Base-by-base conservation (phyloP, 1,140 invertebrate genomes). In the Drosophila seguyi region DNA sequence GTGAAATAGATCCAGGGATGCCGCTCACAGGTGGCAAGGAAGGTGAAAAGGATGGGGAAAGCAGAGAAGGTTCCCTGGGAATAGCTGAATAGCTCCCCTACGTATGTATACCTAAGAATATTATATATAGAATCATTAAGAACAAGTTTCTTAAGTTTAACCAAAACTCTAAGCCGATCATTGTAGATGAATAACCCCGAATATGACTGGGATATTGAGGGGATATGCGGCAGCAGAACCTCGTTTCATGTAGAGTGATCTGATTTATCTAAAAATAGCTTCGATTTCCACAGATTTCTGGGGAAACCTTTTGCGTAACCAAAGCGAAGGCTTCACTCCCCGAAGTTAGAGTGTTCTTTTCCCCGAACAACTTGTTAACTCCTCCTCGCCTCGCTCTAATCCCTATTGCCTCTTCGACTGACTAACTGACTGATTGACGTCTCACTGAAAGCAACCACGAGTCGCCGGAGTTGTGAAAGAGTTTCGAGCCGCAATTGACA, bases 401-500 rank as follows among this genome's bases (percentile, higher is more conserved):
- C 50, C 27, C 50, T 53, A 34, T 22, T 53, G 50, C 13, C 22
- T 16, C 29, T 36, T 31, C 7, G 29, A 20, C 18, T 22, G 31
- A 52, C 58, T 38, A 38, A 34, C 45, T 52, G 45, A 29, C 45
- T 38, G 65, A 67, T 62, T 67, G 65, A 67, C 65, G 65, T 29
- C 29, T 39, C 44, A 22, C 50, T 18, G 66, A 44, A 47, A 27
- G 42, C 38, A 45, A 25, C 67, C 69, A 42, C 44, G 44, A 39
- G 22, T 47, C 22, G 22, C 22, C 45, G 22, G 47, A 44, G 65
- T 55, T 75, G 75, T 66, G 48, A 84, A 80, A 80, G 81, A 84
- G 81, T 84, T 83, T 76, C 56, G 65, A 73, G 62, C 53, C 39
- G 39, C 80, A 86, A 90, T 86, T 91, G 87, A 91, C 87, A 86